Conservation (phyloP, 2,888 invertebrate genomes). For the Hymenopus coronatus region DNA sequence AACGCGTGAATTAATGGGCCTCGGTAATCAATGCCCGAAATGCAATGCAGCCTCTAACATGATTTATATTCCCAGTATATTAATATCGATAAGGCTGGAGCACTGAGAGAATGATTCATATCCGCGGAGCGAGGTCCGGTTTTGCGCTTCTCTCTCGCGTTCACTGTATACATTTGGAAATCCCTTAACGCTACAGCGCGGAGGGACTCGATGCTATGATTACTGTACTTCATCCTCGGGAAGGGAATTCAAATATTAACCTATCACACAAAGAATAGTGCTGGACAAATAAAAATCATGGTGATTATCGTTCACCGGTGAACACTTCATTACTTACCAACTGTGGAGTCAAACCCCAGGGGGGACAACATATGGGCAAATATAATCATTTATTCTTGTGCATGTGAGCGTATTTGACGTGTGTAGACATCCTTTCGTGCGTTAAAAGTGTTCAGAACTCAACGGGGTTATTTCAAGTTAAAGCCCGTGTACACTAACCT, state of each 20-base stretch:
- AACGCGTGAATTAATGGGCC: neutral
- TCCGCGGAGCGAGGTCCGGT: neutral
- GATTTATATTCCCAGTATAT: neutral
- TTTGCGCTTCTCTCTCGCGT: neutral
- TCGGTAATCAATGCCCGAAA: neutral
- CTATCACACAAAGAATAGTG: neutral
- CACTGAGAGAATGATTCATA: neutral
- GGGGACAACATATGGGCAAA: too few relatives aligned
- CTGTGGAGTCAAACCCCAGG: too few relatives aligned
- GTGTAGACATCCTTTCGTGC: too few relatives aligned
- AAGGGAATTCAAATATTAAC: neutral
- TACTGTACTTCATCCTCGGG: neutral
- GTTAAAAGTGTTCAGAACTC: too few relatives aligned
- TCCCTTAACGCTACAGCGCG: neutral
- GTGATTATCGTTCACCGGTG: too few relatives aligned
- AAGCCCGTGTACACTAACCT: too few relatives aligned
- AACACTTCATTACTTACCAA: too few relatives aligned
- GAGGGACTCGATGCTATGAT: neutral
- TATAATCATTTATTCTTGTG: too few relatives aligned
- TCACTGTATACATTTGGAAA: too few relatives aligned
- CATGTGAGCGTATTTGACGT: too few relatives aligned
- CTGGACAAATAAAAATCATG: neutral
- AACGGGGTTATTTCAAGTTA: too few relatives aligned
- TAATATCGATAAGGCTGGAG: neutral
- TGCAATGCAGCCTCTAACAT: neutral